Evolutionary conservation across 2,113 vertebrate genomes (phyloP).

Genomic region (Dascyllus trimaculatus): DNA sequence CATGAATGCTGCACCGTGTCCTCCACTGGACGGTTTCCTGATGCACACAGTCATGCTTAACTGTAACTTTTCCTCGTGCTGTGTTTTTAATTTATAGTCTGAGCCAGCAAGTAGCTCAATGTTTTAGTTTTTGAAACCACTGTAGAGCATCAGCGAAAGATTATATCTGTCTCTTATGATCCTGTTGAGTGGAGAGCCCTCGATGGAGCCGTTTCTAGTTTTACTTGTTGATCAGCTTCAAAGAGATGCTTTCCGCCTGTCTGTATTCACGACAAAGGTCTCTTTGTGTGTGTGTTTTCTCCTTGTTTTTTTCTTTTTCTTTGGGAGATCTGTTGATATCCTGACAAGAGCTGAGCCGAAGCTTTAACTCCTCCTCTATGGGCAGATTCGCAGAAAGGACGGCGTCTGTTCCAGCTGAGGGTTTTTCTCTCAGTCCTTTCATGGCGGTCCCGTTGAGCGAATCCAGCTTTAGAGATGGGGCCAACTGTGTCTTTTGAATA

Average conservation of each 20-base stretch:
- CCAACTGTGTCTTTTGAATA: conserved; percentile 60
- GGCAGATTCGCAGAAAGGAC: conserved; percentile 34
- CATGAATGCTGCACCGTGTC: conserved; percentile 72
- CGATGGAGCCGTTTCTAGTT: conserved; percentile 29
- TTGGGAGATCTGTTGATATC: conserved; percentile 30
- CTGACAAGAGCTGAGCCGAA: conserved; percentile 24
- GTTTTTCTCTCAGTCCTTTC: conserved; percentile 45
- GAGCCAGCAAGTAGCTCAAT: conserved; percentile 39
- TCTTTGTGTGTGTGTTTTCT: conserved; percentile 33
- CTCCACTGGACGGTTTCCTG: conserved; percentile 40
- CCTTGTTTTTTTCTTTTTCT: too few species aligned
- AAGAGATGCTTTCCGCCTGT: conserved; percentile 19
- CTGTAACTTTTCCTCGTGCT: conserved; percentile 27
- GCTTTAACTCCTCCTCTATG: conserved; percentile 52
- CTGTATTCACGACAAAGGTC: conserved; percentile 47
- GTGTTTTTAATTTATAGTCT: conserved; percentile 27
- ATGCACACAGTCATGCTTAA: conserved; percentile 54
- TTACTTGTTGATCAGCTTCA: conserved; percentile 33
- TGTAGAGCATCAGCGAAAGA: conserved; percentile 18
- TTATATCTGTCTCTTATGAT: background rate
- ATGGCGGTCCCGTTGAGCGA: conserved; percentile 32
- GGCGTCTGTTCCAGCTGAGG: conserved; percentile 13
- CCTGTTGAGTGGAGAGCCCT: conserved; percentile 14
- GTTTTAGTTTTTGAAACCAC: background rate
- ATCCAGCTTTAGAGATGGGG: conserved; percentile 31